These are phyloP conservation scores for Gambelia wislizenii DNA, from an alignment of 2,797 vertebrate species.

Conservation along the genomic window DNA sequence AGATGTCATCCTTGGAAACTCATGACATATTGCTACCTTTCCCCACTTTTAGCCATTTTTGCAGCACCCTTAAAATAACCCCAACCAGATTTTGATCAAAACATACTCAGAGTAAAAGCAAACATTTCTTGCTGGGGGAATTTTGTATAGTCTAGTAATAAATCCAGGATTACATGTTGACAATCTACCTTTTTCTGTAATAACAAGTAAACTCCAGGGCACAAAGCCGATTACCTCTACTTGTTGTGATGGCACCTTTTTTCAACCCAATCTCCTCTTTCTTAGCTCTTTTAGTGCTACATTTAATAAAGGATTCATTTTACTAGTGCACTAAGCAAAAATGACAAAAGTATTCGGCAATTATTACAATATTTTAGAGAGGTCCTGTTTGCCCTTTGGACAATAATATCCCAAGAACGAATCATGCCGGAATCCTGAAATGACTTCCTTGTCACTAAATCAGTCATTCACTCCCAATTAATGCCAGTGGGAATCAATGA, in stretches of 20 bases:
- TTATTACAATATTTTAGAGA: constrained; percentile 19
- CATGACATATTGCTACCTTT: not conserved
- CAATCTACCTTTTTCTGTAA: constrained; percentile 13
- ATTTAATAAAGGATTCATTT: constrained; percentile 53
- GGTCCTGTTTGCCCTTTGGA: not conserved
- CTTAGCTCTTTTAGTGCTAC: constrained; percentile 2
- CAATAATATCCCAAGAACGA: not conserved
- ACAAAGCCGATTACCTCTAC: constrained; percentile 17
- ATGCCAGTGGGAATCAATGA: constrained; percentile 2
- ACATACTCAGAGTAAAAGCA: not conserved
- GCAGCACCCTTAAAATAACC: not conserved
- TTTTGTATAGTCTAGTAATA: constrained; percentile 9
- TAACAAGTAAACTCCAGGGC: constrained; percentile 6
- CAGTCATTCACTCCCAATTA: not conserved
- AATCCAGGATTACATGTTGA: constrained; percentile 16
- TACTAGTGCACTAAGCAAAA: constrained; percentile 60
- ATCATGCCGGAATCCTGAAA: not conserved
- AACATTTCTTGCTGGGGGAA: not conserved
- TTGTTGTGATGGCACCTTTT: not conserved
- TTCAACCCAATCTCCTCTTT: not conserved
- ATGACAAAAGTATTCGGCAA: constrained; percentile 13
- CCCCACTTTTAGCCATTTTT: not conserved
- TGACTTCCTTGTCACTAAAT: constrained; percentile 21
- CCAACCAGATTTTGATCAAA: not conserved
- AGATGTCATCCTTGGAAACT: not conserved